Evolutionary conservation across 37 sponge, comb jelly and placozoan species (phyloP).

Genomic region (Ianthella basta): DNA sequence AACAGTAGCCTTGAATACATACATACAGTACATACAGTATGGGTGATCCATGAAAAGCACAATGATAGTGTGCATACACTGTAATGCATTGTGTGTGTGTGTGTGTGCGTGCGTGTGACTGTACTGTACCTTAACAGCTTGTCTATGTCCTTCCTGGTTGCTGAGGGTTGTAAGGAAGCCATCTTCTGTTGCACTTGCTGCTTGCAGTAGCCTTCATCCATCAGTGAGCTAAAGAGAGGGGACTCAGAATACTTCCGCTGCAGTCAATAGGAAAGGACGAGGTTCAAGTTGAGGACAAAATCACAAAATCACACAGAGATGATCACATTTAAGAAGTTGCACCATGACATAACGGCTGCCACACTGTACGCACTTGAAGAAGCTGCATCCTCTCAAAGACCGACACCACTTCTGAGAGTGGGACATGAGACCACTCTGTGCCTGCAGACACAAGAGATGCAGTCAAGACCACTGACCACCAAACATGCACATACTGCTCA

Average conservation of each 20-base stretch:
- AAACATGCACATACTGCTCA: not conserved
- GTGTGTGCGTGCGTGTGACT: slow-evolving; percentile 17
- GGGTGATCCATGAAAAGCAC: no score
- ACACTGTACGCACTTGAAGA: slow-evolving; percentile 7
- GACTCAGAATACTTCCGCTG: not conserved
- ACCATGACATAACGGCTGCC: no score
- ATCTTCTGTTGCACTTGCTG: not conserved
- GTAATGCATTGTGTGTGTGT: slow-evolving; percentile 13
- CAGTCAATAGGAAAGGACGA: no score
- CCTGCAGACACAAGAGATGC: not conserved
- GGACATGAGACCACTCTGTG: not conserved
- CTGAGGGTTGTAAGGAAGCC: not conserved
- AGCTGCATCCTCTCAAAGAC: not conserved
- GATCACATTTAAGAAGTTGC: no score
- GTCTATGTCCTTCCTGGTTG: not conserved
- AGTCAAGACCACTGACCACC: not conserved
- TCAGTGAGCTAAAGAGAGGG: not conserved
- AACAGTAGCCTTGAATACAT: no score
- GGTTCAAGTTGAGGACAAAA: no score
- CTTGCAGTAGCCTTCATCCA: slow-evolving; percentile 1
- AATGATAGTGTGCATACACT: not conserved
- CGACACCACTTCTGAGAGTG: not conserved
- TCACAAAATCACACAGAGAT: no score
- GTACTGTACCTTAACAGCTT: slow-evolving; percentile 3
- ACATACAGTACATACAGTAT: no score